Evolutionary conservation across 1,140 invertebrate genomes (phyloP), one percentile per base, ranked within the genome.

Genomic region (Pseudomyrmex sp.): DNA sequence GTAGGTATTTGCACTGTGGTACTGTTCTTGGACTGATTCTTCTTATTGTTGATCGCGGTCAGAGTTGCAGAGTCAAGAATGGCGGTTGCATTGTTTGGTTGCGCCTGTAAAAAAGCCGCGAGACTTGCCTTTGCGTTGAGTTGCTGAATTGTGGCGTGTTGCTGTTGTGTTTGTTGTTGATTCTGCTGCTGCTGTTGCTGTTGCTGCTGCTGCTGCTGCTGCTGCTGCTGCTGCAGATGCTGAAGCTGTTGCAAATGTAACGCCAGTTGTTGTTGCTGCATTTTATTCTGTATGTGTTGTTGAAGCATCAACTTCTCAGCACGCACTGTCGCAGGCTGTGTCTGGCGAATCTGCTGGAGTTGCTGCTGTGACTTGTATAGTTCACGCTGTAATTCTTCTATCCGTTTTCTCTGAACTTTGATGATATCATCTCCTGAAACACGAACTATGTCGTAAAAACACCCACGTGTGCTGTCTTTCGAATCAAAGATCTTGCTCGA

Each of bases 331-430:
- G 92, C 86, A 15, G 93, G 93, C 56, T 93, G 93, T 0, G 91
- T 94, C 50, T 95, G 94, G 56, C 92, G 93, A 62, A 97, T 96
- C 84, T 96, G 95, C 86, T 97, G 96, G 69, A 97, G 89, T 88
- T 98, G 97, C 79, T 96, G 95, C 61, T 97, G 96, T 0, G 96
- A 97, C 59, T 96, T 95, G 72, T 96, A 96, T 52, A 99, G 91
- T 87, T 99, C 97, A 4, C 97, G 94, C 91, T 99, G 97, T 50
- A 99, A 94, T 87, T 98, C 97, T 89, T 98, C 97, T 63, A 99
- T 99, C 90, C 97, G 96, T 63, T 97, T 96, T 86, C 98, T 96
- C 91, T 99, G 98, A 88, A 98, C 97, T 69, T 96, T 96, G 46
- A 99, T 96, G 58, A 97, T 96, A 77, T 98, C 97, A 85, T 97